phyloP scores from a whole-genome alignment of 2,797 vertebrate genomes.

The Cichlasoma orientale region DNA sequence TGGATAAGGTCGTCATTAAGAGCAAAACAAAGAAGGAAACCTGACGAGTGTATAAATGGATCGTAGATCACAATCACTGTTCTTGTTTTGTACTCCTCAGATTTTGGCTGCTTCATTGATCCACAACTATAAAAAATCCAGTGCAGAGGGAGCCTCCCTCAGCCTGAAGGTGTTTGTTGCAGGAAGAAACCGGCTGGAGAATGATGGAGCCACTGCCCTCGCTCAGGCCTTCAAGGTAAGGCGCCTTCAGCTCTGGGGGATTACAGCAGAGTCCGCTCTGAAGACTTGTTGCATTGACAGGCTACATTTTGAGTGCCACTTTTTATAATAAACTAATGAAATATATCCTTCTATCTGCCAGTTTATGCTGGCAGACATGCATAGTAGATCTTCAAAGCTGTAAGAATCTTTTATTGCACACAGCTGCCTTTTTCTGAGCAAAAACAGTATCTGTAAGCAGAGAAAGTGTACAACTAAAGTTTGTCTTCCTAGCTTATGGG shows the following conservation, averaged over 20 bases:
- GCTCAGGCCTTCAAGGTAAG: constrained; percentile 94
- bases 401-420: background rate
- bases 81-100: constrained; percentile 66
- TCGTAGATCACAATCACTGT: background rate
- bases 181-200: constrained; percentile 96
- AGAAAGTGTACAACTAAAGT: background rate
- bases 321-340: background rate
- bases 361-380: background rate
- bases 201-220: constrained; percentile 93
- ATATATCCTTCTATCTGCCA: no score
- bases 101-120: constrained; percentile 91
- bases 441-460: background rate
- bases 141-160: constrained; percentile 82
- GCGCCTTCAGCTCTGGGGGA: background rate
- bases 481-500: constrained; percentile 86
- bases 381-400: background rate
- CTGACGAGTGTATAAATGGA: background rate
- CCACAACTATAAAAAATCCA: constrained; percentile 88
- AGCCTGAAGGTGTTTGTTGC: constrained; percentile 93
- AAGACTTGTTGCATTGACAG: background rate
- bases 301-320: background rate
- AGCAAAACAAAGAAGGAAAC: background rate
- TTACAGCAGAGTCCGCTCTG: no score
- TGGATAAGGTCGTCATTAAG: background rate
- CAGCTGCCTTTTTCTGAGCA: background rate